Percentiles rank a stretch among this genome's conserved stretches.
These are phyloP conservation scores for Radopholus similis DNA, from an alignment of 1,140 invertebrate genomes.

Conservation along the genomic window DNA sequence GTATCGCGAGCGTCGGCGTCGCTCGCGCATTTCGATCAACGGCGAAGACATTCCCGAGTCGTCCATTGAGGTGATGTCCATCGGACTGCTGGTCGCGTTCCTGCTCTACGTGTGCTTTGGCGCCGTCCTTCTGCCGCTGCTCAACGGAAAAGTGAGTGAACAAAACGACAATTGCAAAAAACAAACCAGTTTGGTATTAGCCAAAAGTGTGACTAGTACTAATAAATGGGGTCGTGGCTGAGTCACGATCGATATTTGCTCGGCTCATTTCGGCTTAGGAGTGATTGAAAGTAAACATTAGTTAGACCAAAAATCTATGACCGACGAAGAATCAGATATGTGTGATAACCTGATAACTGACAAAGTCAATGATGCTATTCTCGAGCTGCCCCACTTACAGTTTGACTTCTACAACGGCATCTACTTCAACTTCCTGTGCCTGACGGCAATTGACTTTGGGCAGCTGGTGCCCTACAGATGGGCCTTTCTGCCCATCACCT, in stretches of 20 bases:
- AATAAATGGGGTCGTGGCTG: too few species aligned
- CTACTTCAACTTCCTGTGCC: slow-evolving; percentile 50
- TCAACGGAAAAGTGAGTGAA: slow-evolving; percentile 46
- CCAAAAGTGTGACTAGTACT: too few species aligned
- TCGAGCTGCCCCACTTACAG: slow-evolving; percentile 14
- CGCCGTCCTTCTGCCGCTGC: slow-evolving; percentile 43
- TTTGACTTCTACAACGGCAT: slow-evolving; percentile 50
- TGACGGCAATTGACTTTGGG: slow-evolving; percentile 53
- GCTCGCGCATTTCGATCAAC: slow-evolving; percentile 12
- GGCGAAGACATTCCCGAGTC: slow-evolving; percentile 40
- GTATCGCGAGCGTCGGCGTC: slow-evolving; percentile 22
- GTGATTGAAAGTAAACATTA: too few species aligned
- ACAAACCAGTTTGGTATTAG: too few species aligned
- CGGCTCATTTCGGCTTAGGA: background rate
- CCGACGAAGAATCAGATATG: too few species aligned
- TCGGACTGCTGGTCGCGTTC: slow-evolving; percentile 39
- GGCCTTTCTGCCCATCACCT: slow-evolving; percentile 49
- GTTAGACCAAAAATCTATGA: background rate
- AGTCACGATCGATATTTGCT: slow-evolving; percentile 7
- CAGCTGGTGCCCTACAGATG: slow-evolving; percentile 39
- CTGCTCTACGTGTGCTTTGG: slow-evolving; percentile 47
- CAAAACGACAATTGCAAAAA: too few species aligned
- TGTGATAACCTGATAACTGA: background rate
- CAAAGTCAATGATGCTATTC: background rate
- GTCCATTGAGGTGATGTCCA: slow-evolving; percentile 35